Base-by-base conservation (phyloP, 2,797 vertebrate species). In the Tympanoctomys barrerae region DNA sequence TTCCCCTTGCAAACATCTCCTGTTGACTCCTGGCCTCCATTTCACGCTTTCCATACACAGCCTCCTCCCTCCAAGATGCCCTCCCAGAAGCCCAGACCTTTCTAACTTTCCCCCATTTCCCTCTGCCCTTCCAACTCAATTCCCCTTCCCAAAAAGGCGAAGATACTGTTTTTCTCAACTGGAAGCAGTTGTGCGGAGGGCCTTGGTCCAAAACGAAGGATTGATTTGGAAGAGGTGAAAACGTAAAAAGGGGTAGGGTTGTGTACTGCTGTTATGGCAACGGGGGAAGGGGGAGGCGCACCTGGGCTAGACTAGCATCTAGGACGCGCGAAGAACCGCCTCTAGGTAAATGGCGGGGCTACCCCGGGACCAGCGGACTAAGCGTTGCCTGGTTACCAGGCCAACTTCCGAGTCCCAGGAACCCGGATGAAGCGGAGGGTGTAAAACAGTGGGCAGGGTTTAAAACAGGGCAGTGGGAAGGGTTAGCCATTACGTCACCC, bases 191-290 rank as follows among this genome's bases (percentile, higher is more conserved):
- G 22, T 11, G 89, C n/a, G 91, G 91, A 83, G 70, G 73, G n/a
- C 68, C 59, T 36, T 10, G 59, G 66, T 8, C 42, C 42, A 1
- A 19, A 66, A 46, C 49, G 36, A 59, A 64, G 26, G 64, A 13
- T 2, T 70, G 90, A 42, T 68, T 49, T 3, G 66, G 77, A 77
- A 71, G 49, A 75, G 22, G 24, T 19, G 3, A 33, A 18, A 13
- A 52, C 13, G 13, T 13, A 14, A 54, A 46, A 21, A 2, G n/a
- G 42, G 10, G 14, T 11, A 52, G 42, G 61, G 21, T n/a, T 82
- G 97, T 97, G 88, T 95, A 62, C 46, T 52, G 98, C 79, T 97
- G 97, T 96, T 96, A 95, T 96, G 93, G 97, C 75, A 96, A 98
- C 97, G 1, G 39, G 64, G 64, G 28, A 57, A 57, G 28, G 31